A percentile compares a stretch with the other conserved stretches of the same genome.
Conservation (phyloP, 2,797 vertebrate species). For the Ataeniobius toweri region DNA sequence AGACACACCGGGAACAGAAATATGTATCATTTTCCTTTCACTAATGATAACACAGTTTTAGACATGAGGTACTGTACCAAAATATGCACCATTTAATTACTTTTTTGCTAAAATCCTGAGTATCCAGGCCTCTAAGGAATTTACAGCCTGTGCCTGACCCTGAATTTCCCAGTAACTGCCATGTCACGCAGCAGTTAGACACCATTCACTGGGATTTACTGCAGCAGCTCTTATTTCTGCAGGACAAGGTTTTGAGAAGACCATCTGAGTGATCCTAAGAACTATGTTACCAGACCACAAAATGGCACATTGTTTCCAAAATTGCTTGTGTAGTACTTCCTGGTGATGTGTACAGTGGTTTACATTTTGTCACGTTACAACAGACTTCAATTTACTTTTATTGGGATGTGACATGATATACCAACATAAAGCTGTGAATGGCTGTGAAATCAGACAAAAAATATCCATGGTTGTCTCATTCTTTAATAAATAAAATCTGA, state of each 20-base stretch:
- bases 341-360: not conserved
- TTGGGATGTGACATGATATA: not conserved
- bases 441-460: not conserved
- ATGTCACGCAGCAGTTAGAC: slow-evolving; percentile 50
- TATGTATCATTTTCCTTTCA: not conserved
- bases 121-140: slow-evolving; percentile 51
- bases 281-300: slow-evolving; percentile 33
- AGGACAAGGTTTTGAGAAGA: slow-evolving; percentile 28
- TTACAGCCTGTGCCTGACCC: slow-evolving; percentile 38
- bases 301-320: not conserved
- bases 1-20: not conserved
- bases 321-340: slow-evolving; percentile 19
- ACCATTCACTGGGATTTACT: slow-evolving; percentile 62
- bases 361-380: not conserved
- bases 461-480: slow-evolving; percentile 1
- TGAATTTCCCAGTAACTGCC: slow-evolving; percentile 16
- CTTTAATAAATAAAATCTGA: not conserved
- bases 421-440: not conserved
- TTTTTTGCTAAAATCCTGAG: slow-evolving; percentile 24
- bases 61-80: not conserved
- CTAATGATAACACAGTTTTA: not conserved
- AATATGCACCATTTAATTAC: not conserved
- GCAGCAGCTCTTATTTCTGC: slow-evolving; percentile 60
- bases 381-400: not conserved
- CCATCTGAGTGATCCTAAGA: slow-evolving; percentile 64